Base-by-base conservation (phyloP, 2,797 vertebrate genomes). In the Micrastur ruficollis region DNA sequence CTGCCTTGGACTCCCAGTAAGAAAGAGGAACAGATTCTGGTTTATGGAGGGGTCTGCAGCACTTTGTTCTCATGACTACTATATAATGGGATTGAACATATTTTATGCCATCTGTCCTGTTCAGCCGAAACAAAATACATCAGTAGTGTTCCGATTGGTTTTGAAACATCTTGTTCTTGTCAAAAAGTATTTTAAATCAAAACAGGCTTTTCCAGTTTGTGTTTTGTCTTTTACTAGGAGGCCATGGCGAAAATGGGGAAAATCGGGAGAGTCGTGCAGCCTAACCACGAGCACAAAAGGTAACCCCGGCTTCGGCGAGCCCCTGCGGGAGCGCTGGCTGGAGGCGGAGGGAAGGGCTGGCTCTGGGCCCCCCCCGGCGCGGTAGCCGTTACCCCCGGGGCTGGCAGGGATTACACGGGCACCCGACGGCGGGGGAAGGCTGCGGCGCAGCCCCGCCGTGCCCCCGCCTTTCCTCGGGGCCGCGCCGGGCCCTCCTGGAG, bases 181-280 rank as follows among this genome's bases (percentile, higher is more conserved):
- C 91, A 94, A 93, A 79, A 95, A 96, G 74, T 90, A 97, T 96
- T 97, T 97, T 96, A 97, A 97, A 95, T 76, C 91, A 86, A 97
- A 97, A 86, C 96, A 97, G 78, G 75, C 94, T 61, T 96, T 94
- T 90, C 49, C 94, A 55, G 87, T 92, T 89, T 97, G 62, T 95
- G 81, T 95, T 96, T 96, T 96, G 86, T 95, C 71, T 81, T 97
- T 96, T 97, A 78, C 97, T 95, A 99, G 99, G 99, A 99, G 96
- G 99, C 99, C 47, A 99, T 99, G 99, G 97, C 97, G 78, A 99
- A 98, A 98, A 99, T 99, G 99, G 98, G 98, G 68, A 99, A 98
- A 98, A 98, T 98, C 32, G 99, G 99, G 56, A 98, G 97, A 97
- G 98, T 99, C 3, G 96, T 99, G 94, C 97, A 95, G 88, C 99